phyloP scores from a whole-genome alignment of 1,140 invertebrate genomes.

The Metopolophium dirhodum region DNA sequence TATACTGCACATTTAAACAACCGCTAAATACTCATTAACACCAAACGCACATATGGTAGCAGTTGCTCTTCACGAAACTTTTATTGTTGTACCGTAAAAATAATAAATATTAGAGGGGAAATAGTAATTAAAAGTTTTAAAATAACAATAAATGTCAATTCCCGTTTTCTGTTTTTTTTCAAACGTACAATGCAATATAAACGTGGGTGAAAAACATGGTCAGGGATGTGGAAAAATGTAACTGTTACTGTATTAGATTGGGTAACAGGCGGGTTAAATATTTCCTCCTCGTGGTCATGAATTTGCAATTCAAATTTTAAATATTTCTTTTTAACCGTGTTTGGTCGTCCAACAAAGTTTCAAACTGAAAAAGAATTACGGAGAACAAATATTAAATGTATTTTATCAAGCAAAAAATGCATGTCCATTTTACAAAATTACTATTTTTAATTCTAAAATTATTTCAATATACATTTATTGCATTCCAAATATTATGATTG shows the following conservation, averaged over 20 bases:
- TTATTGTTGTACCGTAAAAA: too few relatives aligned
- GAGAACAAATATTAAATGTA: neutral
- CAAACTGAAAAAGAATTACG: neutral
- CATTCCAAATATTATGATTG: neutral
- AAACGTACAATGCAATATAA: too few relatives aligned
- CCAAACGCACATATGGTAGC: too few relatives aligned
- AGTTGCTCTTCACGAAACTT: too few relatives aligned
- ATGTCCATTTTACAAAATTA: neutral
- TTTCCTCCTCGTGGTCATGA: too few relatives aligned
- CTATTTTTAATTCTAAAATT: neutral
- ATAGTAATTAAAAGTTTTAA: too few relatives aligned
- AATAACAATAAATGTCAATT: too few relatives aligned
- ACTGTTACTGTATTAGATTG: neutral
- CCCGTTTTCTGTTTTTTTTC: too few relatives aligned
- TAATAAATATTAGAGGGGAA: too few relatives aligned
- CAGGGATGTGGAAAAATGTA: neutral
- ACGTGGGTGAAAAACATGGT: too few relatives aligned
- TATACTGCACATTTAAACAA: too few relatives aligned
- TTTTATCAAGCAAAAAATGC: neutral
- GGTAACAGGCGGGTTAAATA: neutral
- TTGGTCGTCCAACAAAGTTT: neutral
- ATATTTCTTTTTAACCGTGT: neutral
- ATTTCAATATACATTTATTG: neutral
- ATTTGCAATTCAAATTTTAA: constrained; percentile 29
- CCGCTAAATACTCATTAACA: too few relatives aligned